Evolutionary conservation across 2,888 invertebrate genomes (phyloP).

Genomic region (Troglohyphantes excavatus): DNA sequence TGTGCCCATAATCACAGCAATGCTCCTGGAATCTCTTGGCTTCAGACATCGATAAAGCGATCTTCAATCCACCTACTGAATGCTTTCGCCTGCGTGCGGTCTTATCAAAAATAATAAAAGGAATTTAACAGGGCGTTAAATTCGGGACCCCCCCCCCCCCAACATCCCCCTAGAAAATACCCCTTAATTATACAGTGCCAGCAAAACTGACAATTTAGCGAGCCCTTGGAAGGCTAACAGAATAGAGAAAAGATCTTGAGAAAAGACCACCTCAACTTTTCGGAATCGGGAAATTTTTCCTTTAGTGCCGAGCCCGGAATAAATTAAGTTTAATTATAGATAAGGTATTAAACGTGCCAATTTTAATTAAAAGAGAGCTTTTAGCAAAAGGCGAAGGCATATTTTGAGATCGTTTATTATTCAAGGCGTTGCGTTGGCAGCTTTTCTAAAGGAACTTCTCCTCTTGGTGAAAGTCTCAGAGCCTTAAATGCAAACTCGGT

Average conservation of each 20-base stretch:
- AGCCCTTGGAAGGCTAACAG: background rate
- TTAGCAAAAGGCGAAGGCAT: slow-evolving; percentile 28
- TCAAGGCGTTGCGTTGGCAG: slow-evolving; percentile 16
- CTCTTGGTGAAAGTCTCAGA: background rate
- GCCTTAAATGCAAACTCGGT: background rate
- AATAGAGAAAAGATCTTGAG: background rate
- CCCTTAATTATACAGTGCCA: background rate
- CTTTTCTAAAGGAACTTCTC: background rate
- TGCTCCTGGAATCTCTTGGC: background rate
- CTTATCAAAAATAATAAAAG: slow-evolving; percentile 28
- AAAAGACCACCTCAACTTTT: slow-evolving; percentile 33
- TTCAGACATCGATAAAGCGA: background rate
- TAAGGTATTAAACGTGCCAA: slow-evolving; percentile 72
- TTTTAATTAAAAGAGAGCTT: slow-evolving; percentile 72
- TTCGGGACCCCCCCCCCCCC: background rate
- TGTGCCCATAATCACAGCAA: background rate
- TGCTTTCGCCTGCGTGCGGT: background rate
- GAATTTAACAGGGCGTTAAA: slow-evolving; percentile 19
- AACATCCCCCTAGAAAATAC: no score
- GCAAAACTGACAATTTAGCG: slow-evolving; percentile 3
- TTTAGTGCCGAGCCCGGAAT: slow-evolving; percentile 31
- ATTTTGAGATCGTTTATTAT: slow-evolving; percentile 47
- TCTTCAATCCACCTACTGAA: no score
- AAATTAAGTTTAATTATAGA: slow-evolving; percentile 75
- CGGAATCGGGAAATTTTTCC: slow-evolving; percentile 52